Evolutionary conservation across 2,888 invertebrate species (phyloP).

Genomic region (Tiphia femorata): DNA sequence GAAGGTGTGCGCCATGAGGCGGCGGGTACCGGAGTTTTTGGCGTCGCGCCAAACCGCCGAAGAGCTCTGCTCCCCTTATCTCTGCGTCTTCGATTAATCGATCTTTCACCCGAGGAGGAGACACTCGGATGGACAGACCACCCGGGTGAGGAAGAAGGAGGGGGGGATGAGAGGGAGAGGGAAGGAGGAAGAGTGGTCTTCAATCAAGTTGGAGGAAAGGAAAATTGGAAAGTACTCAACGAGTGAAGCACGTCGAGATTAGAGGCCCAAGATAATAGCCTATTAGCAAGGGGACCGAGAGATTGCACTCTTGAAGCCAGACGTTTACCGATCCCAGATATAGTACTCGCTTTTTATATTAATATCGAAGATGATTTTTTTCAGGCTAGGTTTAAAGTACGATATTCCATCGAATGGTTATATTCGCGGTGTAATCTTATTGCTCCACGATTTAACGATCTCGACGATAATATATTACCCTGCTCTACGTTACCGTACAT

Average conservation of each 20-base stretch:
- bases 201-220: constrained; percentile 17
- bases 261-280: constrained; percentile 32
- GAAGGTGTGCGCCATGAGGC: not conserved
- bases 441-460: too few relatives aligned
- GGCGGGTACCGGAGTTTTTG: constrained; percentile 20
- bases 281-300: constrained; percentile 20
- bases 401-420: too few relatives aligned
- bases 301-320: constrained; percentile 5
- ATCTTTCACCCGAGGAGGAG: constrained; percentile 12
- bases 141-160: not conserved
- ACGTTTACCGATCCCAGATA: constrained; percentile 1
- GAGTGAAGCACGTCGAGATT: constrained; percentile 27
- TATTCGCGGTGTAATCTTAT: too few relatives aligned
- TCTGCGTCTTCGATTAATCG: constrained; percentile 38
- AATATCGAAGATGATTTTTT: too few relatives aligned
- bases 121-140: too few relatives aligned
- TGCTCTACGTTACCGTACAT: too few relatives aligned
- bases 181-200: constrained; percentile 4
- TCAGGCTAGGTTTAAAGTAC: too few relatives aligned
- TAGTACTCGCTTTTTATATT: too few relatives aligned
- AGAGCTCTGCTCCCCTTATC: constrained; percentile 17
- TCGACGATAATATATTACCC: too few relatives aligned
- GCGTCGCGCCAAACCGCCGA: constrained; percentile 27
- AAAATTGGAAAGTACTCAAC: constrained; percentile 40
- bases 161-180: constrained; percentile 6